Base-by-base conservation (phyloP, 2,113 vertebrate genomes). In the Peromyscus californicus region DNA sequence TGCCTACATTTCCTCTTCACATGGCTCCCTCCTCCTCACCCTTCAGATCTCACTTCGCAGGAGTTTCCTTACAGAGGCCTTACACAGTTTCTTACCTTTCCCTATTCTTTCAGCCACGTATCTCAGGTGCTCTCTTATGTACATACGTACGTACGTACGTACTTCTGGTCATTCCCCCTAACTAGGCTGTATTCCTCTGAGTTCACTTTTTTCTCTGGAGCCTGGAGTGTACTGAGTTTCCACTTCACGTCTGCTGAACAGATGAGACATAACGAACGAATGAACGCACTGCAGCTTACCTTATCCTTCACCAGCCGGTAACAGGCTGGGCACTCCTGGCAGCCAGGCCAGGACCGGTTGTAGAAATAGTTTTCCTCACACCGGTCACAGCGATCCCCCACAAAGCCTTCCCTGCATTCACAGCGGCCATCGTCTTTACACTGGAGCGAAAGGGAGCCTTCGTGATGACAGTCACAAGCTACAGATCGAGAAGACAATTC, bases 331-430 rank as follows among this genome's bases (percentile, higher is more conserved):
- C 99, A 99, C 96, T 99, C 99, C 97, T 99, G 99, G 98, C 99
- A 99, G 84, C 99, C 99, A 0, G 99, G 99, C 67, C 99, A 99
- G 0, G 99, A 99, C 76, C 99, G 99, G 98, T 99, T 99, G 98
- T 99, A 99, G 99, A 99, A 99, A 96, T 99, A 99, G 95, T 99
- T 99, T 98, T 99, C 99, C 97, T 99, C 99, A 10, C 99, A 99
- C 97, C 99, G 99, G 98, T 99, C 99, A 0, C 99, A 99, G 72
- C 99, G 99, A 76, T 67, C 98, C 0, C 99, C 99, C n/a, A 99
- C 99, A 0, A 99, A 99, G 63, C 99, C 99, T 6, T 99, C 98
- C 42, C 98, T 99, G 97, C 99, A 99, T 84, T 99, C 98, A 0
- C 99, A 99, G 76, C 92, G 99, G 0, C 99, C 99, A 0, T 99